Base-by-base conservation (phyloP, 1,140 invertebrate genomes). In the Bombus cullumanus region DNA sequence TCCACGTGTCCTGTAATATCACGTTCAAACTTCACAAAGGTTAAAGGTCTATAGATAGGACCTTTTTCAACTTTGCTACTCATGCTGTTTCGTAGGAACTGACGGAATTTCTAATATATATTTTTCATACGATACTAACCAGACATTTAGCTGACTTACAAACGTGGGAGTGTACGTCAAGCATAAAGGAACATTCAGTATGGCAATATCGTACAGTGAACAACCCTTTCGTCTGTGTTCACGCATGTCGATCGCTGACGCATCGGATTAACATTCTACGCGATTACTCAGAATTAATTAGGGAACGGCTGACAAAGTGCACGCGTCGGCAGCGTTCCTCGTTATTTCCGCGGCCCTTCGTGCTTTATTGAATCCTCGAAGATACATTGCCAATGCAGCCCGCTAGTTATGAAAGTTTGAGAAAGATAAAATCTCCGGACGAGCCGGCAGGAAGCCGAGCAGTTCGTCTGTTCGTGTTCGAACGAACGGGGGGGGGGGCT, bases 241-340 rank as follows among this genome's bases (percentile, higher is more conserved):
- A 47, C 83, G n/a, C 41, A 62, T 75, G 84, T 47, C 69, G 62
- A 85, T 81, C 74, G 81, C 74, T 83, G 81, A 77, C 81, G 76
- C 71, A 47, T 80, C 69, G 59, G 13, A 81, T 74, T 31, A 41
- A 66, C 43, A 41, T 41, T 47, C 34, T 74, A 57, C 34, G 57
- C 84, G 84, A 85, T 85, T 81, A 47, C 37, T 75, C 76, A 43
- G 71, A 81, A 80, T 81, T 85, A 85, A 85, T 85, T 81, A 81
- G 84, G 28, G 57, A 85, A 74, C 78, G 71, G 57, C 79, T 81
- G 69, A 79, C 84, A 43, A 81, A 47, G 69, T 85, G 68, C 78
- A 81, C 78, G 77, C 69, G 76, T 79, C 41, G 71, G 59, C 71
- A n/a, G 53, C 64, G 78, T 74, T 37, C 37, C 78, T 68, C 64